Base-by-base conservation (phyloP, 2,888 invertebrate species). In the Erebia aethiops region DNA sequence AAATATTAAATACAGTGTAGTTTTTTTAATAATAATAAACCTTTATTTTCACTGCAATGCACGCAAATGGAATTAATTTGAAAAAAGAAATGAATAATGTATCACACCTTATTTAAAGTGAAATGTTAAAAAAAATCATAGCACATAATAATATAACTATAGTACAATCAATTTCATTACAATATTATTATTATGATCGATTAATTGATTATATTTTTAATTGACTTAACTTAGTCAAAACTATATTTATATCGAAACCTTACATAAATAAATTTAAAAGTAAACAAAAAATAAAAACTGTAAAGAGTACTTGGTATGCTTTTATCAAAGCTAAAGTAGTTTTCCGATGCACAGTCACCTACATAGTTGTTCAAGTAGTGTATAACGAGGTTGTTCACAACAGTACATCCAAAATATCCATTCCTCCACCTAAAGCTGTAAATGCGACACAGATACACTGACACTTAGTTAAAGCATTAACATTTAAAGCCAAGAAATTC, bases 401-500 rank as follows among this genome's bases (percentile, higher is more conserved):
- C 21, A 60, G 8, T 41, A 16, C 64, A 54, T 70, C 58, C 49
- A 61, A 46, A 52, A 63, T 46, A 52, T 52, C 60, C 57, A 61
- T 51, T 72, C 62, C 51, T 69, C 64, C 49, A 64, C 62, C 61
- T 65, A 54, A 75, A 76, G 75, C 76, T 68, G 71, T 71, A 63
- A 71, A 71, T 66, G 71, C 71, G 71, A 67, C 71, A 64, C 71
- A 64, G 68, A 76, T 57, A 72, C 74, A 78, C 69, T 60, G 67
- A 76, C 75, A 79, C 70, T 70, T 74, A 76, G 64, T 72, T 61
- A 72, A 75, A 77, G 77, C 76, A 71, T 64, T 70, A 86, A 92
- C 92, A 92, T 83, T 83, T 84, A 92, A 92, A 92, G 92, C 87
- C 86, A 90, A 88, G 81, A 88, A 89, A 87, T 75, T 81, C 85